phyloP scores from a whole-genome alignment of 2,797 vertebrate genomes.

The Cyclura pinguis region DNA sequence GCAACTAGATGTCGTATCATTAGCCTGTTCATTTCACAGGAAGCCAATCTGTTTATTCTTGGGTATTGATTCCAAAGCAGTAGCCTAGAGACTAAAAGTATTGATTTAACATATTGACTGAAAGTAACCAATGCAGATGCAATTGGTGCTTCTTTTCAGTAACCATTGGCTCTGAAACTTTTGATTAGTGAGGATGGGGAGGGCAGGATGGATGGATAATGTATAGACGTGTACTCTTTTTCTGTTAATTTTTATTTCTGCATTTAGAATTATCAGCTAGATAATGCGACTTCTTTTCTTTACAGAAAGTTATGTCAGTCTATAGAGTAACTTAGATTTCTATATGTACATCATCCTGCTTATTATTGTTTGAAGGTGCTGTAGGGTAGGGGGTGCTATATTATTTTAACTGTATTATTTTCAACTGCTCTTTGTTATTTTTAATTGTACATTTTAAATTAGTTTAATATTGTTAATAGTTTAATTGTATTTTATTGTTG shows the following conservation, averaged over 20 bases:
- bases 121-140: constrained; percentile 33
- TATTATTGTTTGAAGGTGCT: too few species aligned
- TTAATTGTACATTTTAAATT: too few species aligned
- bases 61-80: constrained; percentile 38
- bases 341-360: too few species aligned
- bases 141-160: constrained; percentile 4
- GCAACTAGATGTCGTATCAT: neutral
- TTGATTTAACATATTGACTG: constrained; percentile 32
- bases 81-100: constrained; percentile 37
- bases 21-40: constrained; percentile 38
- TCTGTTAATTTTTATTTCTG: constrained; percentile 23
- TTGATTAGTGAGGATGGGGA: constrained; percentile 8
- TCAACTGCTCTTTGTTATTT: too few species aligned
- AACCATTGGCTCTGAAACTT: constrained; percentile 10
- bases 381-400: too few species aligned
- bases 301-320: neutral
- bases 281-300: neutral
- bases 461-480: too few species aligned
- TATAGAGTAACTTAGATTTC: constrained; percentile 9
- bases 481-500: too few species aligned
- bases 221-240: neutral
- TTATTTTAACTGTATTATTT: too few species aligned
- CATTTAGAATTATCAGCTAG: neutral
- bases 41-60: neutral
- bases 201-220: neutral